Conservation (phyloP, 2,113 vertebrate species). For the Gadus chalcogrammus region DNA sequence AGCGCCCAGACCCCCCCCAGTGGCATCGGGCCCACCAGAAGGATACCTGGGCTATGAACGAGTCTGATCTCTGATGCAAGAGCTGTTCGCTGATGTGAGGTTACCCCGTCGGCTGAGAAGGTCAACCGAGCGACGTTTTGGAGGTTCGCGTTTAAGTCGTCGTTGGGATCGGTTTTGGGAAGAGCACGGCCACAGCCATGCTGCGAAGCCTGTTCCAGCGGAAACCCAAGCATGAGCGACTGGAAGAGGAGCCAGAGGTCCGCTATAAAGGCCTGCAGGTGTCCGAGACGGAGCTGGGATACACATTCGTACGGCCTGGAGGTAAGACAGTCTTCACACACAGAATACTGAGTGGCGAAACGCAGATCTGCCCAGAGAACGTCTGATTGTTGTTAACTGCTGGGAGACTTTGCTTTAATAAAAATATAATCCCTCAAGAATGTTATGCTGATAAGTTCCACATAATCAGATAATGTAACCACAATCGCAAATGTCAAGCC, state of each 20-base stretch:
- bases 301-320: constrained; percentile 82
- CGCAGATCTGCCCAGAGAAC: too few species aligned
- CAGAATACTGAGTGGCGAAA: neutral
- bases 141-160: neutral
- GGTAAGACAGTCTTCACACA: constrained; percentile 76
- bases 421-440: too few species aligned
- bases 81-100: too few species aligned
- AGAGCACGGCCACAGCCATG: constrained; percentile 47
- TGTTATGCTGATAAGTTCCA: too few species aligned
- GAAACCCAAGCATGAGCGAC: constrained; percentile 77
- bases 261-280: constrained; percentile 86
- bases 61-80: too few species aligned
- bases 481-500: too few species aligned
- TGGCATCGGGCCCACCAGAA: neutral
- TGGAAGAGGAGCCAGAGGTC: constrained; percentile 72
- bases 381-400: too few species aligned
- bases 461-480: too few species aligned
- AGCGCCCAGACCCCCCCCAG: neutral
- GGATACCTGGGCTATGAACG: too few species aligned
- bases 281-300: constrained; percentile 83
- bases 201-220: constrained; percentile 63
- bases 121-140: neutral
- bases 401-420: too few species aligned
- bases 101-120: too few species aligned
- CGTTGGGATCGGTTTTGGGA: neutral